Evolutionary conservation across 2,888 invertebrate genomes (phyloP), one percentile per base, ranked within the genome.

Genomic region (Drosophila setosimentum): DNA sequence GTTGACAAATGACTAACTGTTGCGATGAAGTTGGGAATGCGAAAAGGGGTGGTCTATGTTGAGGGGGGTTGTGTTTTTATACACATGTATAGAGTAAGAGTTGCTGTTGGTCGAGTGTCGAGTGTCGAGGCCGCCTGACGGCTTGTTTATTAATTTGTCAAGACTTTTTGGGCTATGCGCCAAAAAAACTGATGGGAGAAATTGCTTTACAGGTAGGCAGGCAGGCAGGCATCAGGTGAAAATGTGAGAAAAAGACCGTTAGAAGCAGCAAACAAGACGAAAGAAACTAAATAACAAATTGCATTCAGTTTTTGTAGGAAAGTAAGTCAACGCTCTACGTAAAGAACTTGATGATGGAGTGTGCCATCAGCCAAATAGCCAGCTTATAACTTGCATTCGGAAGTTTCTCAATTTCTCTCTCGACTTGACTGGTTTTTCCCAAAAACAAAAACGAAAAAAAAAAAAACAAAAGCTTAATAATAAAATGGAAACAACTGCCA

Each of bases 121-220:
- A 66, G 68, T 62, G 73, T 51, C 49, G 54, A 63, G 42, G 51
- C 62, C 74, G 69, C 76, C 73, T 82, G 88, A 85, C 78, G 73
- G 78, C 83, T 82, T 71, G 84, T 81, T 83, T 86, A 86, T 86
- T 88, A 86, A 86, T 86, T 86, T 86, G 85, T 86, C 85, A 86
- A 86, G 89, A 80, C 67, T 80, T 83, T 82, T 80, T 88, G 78
- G 89, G 83, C 87, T 87, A 35, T 63, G 61, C 59, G 74, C 74
- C 76, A 76, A 21, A 24, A 11, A 75, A 78, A 62, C 79, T 73
- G 89, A 86, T 86, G 89, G 76, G 89, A 88, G 83, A 84, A 84
- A 84, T 67, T 83, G 68, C 45, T 24, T 13, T 45, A 7, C 13
- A 45, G 45, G 21, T 21, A n/a, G 40, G 10, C 40, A 21, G 45